These are phyloP conservation scores for Ammospiza caudacuta DNA, from an alignment of 2,113 vertebrate genomes.

Conservation along the genomic window DNA sequence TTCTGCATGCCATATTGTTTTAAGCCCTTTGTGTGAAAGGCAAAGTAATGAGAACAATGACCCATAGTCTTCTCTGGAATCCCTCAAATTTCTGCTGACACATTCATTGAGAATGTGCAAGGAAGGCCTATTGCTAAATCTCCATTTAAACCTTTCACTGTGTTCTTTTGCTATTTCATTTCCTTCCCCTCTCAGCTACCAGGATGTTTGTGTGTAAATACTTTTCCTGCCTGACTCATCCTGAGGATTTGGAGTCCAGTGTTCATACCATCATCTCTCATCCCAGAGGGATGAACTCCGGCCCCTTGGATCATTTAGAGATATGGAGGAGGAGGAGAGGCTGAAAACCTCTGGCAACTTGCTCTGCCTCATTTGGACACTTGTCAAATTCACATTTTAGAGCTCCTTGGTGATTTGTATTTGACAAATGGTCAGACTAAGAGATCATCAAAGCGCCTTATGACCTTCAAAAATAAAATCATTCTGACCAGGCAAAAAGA, in stretches of 20 bases:
- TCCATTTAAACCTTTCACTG: neutral
- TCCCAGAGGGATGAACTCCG: neutral
- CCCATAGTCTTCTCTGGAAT: neutral
- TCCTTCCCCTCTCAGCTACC: conserved; percentile 40
- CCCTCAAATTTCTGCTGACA: neutral
- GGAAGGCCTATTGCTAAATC: neutral
- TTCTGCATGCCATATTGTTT: neutral
- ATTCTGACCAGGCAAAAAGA: neutral
- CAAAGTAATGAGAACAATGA: neutral
- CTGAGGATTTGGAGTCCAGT: neutral
- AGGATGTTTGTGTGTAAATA: conserved; percentile 42
- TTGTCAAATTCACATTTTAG: neutral
- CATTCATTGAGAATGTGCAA: neutral
- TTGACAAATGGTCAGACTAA: neutral
- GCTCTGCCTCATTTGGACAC: neutral
- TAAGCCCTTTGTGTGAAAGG: neutral
- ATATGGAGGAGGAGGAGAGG: neutral
- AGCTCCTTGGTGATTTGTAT: neutral
- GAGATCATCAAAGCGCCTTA: neutral
- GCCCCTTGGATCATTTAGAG: neutral
- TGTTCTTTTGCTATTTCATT: conserved; percentile 5
- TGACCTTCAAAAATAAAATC: neutral
- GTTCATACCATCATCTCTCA: neutral
- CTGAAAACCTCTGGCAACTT: neutral
- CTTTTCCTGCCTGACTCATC: conserved; percentile 33